phyloP scores from a whole-genome alignment of 1,140 invertebrate species.

The Megalonaias nervosa region DNA sequence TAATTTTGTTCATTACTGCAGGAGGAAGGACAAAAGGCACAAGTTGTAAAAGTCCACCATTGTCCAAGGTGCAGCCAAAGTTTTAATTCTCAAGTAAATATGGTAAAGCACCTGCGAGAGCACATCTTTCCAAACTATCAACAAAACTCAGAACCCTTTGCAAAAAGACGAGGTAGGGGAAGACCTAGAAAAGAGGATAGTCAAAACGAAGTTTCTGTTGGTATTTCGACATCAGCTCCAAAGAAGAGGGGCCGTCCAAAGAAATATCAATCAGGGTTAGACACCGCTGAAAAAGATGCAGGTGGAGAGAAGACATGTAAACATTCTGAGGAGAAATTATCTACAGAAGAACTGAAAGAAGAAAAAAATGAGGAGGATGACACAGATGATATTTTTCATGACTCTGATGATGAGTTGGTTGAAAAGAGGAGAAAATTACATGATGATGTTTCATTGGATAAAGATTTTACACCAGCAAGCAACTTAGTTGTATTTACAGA shows the following conservation, averaged over 20 bases:
- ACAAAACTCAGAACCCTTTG: not conserved
- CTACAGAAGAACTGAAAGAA: conserved; percentile 21
- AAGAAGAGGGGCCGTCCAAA: no score
- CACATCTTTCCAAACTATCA: conserved; percentile 44
- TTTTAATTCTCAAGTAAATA: conserved; percentile 44
- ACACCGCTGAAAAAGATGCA: conserved; percentile 1
- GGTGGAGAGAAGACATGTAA: conserved; percentile 3
- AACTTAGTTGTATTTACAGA: not conserved
- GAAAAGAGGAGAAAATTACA: not conserved
- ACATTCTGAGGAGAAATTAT: conserved; percentile 19
- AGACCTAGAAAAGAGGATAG: conserved; percentile 21
- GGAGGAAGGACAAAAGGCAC: not conserved
- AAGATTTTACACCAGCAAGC: not conserved
- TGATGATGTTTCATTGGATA: not conserved
- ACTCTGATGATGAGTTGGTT: conserved; percentile 16
- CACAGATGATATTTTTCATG: conserved; percentile 20
- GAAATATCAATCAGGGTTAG: conserved; percentile 6
- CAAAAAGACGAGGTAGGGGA: conserved; percentile 18
- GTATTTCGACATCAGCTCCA: no score
- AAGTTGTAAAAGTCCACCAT: conserved; percentile 19
- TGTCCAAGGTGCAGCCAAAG: conserved; percentile 47
- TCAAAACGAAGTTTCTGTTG: not conserved
- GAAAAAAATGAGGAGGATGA: conserved; percentile 8
- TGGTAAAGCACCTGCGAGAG: conserved; percentile 52
- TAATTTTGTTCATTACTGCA: not conserved